A percentile compares a stretch with the other conserved stretches of the same genome.
Conservation (phyloP, 2,888 invertebrate species). For the Dioctria linearis region DNA sequence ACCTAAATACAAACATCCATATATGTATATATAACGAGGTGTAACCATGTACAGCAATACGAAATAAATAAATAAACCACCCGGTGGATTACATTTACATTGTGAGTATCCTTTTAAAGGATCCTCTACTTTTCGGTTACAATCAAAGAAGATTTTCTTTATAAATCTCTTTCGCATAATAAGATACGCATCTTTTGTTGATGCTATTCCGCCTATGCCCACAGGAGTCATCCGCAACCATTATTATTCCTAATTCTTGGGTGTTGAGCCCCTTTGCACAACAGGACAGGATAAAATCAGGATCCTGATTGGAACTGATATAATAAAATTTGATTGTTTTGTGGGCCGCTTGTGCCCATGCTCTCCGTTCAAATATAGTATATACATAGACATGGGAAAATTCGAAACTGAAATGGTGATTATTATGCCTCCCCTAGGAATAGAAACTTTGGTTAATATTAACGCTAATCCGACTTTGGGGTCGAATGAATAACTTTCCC, state of each 20-base stretch:
- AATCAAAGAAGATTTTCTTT: conserved; percentile 8
- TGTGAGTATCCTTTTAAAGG: conserved; percentile 9
- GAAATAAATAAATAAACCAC: conserved; percentile 13
- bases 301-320: conserved; percentile 2
- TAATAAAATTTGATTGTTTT: conserved; percentile 14
- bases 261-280: not conserved
- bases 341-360: not conserved
- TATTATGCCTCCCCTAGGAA: not conserved
- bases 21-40: not conserved
- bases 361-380: not conserved
- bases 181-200: conserved; percentile 13
- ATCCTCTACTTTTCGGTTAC: not conserved
- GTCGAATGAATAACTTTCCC: not conserved
- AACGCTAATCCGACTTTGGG: conserved; percentile 11
- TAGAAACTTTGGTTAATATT: conserved; percentile 16
- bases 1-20: no score
- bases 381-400: not conserved
- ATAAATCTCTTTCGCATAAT: conserved; percentile 23
- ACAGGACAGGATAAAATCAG: not conserved
- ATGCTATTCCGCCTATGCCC: not conserved
- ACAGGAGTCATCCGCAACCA: conserved; percentile 3
- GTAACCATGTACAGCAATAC: not conserved
- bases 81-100: conserved; percentile 3
- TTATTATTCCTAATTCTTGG: conserved; percentile 2
- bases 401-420: not conserved